phyloP scores from a whole-genome alignment of 2,113 vertebrate species.

The Notechis scutatus region DNA sequence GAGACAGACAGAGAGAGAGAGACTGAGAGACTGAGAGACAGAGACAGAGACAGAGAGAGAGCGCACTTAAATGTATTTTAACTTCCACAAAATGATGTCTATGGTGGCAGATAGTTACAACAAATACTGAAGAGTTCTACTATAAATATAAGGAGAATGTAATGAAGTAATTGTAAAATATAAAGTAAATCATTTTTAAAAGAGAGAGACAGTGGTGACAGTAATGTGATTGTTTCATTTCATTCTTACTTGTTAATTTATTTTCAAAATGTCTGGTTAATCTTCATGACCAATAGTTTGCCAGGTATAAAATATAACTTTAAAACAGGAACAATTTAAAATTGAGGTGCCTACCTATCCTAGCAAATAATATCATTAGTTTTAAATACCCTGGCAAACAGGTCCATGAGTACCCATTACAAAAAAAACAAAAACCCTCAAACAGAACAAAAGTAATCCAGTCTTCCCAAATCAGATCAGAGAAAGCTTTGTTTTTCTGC shows the following conservation, averaged over 20 bases:
- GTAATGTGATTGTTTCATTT: neutral
- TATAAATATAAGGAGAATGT: neutral
- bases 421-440: neutral
- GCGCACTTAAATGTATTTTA: neutral
- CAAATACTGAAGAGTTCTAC: neutral
- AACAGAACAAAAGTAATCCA: neutral
- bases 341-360: neutral
- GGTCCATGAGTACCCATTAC: neutral
- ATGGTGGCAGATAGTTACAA: neutral
- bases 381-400: neutral
- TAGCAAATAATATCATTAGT: neutral
- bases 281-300: neutral
- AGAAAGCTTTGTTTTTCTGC: neutral
- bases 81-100: neutral
- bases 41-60: neutral
- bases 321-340: neutral
- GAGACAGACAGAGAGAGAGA: too few relatives aligned
- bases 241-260: neutral
- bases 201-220: neutral
- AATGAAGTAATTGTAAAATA: neutral
- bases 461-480: neutral
- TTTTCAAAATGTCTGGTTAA: neutral
- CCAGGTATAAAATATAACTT: neutral
- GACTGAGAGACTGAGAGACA: neutral
- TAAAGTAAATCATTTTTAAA: neutral